phyloP scores from a whole-genome alignment of 2,888 invertebrate genomes.

The Craniophora ligustri region DNA sequence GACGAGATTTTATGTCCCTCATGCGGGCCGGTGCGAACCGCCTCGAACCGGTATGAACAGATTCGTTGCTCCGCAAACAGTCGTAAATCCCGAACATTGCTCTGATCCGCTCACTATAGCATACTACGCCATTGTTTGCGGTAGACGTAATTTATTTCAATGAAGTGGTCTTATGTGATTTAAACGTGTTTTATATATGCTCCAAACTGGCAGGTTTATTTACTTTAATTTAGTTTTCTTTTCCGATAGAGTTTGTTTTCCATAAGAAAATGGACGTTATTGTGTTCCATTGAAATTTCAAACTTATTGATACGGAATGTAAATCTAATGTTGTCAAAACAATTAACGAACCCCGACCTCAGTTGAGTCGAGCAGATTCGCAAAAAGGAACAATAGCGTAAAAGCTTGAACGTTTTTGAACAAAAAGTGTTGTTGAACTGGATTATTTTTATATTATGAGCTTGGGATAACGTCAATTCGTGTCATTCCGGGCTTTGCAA shows the following conservation, averaged over 20 bases:
- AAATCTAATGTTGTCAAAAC: constrained; percentile 32
- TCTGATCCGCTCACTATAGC: constrained; percentile 71
- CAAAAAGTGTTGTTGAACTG: constrained; percentile 68
- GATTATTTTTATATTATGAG: constrained; percentile 82
- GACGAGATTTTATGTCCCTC: constrained; percentile 73
- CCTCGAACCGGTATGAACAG: constrained; percentile 66
- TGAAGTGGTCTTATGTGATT: constrained; percentile 63
- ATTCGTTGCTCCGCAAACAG: constrained; percentile 75
- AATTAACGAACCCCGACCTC: constrained; percentile 34
- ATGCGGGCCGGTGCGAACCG: constrained; percentile 58
- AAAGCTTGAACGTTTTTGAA: constrained; percentile 59
- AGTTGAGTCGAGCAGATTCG: constrained; percentile 31
- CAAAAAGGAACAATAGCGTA: constrained; percentile 45
- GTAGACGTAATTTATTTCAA: constrained; percentile 77
- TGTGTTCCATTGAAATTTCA: constrained; percentile 16
- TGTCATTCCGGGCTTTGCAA: constrained; percentile 85
- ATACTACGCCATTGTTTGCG: constrained; percentile 60
- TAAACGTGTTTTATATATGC: constrained; percentile 41
- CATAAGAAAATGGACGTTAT: background rate
- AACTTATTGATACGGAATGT: constrained; percentile 15
- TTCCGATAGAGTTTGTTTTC: constrained; percentile 2
- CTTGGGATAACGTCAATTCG: constrained; percentile 80
- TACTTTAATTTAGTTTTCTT: constrained; percentile 27
- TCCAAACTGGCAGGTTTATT: constrained; percentile 23
- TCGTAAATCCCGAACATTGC: constrained; percentile 77